phyloP scores from a whole-genome alignment of 2,888 invertebrate species.

The Caenorhabditis sp. region DNA sequence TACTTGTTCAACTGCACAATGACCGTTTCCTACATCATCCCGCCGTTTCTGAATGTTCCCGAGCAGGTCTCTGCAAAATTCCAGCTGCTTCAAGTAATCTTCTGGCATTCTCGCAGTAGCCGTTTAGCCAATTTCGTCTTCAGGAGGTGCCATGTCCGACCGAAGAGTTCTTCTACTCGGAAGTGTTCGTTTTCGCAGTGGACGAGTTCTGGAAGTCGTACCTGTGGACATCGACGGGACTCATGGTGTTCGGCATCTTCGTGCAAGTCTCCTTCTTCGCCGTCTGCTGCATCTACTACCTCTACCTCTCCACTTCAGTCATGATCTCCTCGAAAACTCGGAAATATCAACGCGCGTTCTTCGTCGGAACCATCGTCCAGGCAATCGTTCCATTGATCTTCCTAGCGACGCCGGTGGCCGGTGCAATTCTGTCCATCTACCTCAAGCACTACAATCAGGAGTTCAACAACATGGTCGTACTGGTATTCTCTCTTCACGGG shows the following conservation, averaged over 20 bases:
- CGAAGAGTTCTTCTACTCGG: slow-evolving; percentile 37
- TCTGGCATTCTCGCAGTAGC: neutral
- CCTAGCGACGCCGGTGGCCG: slow-evolving; percentile 5
- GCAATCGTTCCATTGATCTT: slow-evolving; percentile 16
- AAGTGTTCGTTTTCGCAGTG: slow-evolving; percentile 20
- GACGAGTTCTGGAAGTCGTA: slow-evolving; percentile 23
- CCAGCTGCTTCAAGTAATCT: neutral
- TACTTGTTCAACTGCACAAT: slow-evolving; percentile 2
- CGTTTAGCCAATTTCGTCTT: neutral
- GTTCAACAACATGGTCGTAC: slow-evolving; percentile 16
- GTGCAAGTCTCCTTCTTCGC: slow-evolving; percentile 10
- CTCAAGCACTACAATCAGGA: slow-evolving; percentile 23
- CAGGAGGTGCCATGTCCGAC: slow-evolving; percentile 38
- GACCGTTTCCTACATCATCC: slow-evolving; percentile 1
- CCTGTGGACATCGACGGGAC: slow-evolving; percentile 5
- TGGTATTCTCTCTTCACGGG: slow-evolving; percentile 32
- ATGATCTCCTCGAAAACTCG: slow-evolving; percentile 22
- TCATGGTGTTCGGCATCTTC: neutral
- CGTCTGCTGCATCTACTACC: slow-evolving; percentile 17
- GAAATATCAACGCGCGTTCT: slow-evolving; percentile 23
- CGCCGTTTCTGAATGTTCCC: slow-evolving; percentile 19
- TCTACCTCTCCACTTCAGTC: slow-evolving; percentile 19
- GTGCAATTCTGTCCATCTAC: slow-evolving; percentile 9
- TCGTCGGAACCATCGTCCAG: slow-evolving; percentile 32
- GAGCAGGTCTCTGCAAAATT: slow-evolving; percentile 28